phyloP scores from a whole-genome alignment of 2,888 invertebrate genomes.

The Tribolium freemani region DNA sequence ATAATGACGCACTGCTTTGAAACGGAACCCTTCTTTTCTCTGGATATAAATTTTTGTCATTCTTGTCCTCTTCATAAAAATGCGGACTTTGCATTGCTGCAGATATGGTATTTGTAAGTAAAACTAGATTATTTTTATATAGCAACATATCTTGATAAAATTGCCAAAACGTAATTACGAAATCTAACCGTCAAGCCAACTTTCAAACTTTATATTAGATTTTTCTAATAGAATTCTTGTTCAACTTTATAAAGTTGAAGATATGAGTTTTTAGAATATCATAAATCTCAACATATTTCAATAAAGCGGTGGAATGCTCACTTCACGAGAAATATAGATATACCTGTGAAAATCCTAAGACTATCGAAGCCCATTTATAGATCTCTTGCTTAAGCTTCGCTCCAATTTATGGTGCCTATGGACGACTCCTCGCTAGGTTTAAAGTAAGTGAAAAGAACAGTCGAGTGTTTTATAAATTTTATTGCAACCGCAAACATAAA shows the following conservation, averaged over 20 bases:
- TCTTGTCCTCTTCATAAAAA: not conserved
- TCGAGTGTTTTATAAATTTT: not conserved
- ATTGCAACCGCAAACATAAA: not conserved
- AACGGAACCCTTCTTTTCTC: not conserved
- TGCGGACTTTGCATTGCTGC: not conserved
- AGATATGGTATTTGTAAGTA: not conserved
- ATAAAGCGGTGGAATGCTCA: conserved; percentile 23
- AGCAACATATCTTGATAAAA: conserved; percentile 1
- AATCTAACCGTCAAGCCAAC: not conserved
- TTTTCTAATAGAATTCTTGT: conserved; percentile 32
- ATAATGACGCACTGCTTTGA: not conserved
- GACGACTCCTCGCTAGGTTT: too few relatives aligned
- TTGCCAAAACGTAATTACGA: conserved; percentile 9
- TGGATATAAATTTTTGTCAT: not conserved
- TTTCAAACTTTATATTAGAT: conserved; percentile 29
- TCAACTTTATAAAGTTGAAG: conserved; percentile 32
- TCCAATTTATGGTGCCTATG: conserved; percentile 1
- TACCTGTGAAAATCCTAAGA: conserved; percentile 1
- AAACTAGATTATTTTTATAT: conserved; percentile 10
- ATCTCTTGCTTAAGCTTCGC: not conserved
- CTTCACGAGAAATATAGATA: conserved; percentile 16
- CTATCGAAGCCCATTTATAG: conserved; percentile 9
- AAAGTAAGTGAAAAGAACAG: not conserved
- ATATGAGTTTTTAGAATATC: conserved; percentile 30
- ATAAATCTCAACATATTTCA: conserved; percentile 35